phyloP scores from a whole-genome alignment of 23 tunicate species.

The Diplosoma virens region DNA sequence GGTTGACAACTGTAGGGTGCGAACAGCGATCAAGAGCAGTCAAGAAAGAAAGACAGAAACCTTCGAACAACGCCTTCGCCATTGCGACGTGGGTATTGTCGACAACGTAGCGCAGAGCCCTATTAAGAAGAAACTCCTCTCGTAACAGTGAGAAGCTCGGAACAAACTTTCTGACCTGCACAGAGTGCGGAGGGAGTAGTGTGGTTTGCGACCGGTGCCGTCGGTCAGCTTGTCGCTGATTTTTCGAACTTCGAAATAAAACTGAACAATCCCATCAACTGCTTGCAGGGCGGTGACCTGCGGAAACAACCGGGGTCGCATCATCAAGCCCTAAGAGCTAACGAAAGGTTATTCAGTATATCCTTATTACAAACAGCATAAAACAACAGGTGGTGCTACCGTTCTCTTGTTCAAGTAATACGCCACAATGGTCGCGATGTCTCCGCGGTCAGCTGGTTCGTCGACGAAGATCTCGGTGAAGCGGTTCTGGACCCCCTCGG shows the following conservation, averaged over 20 bases:
- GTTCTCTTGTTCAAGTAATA: constrained; percentile 57
- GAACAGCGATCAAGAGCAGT: constrained; percentile 70
- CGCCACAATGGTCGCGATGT: constrained; percentile 63
- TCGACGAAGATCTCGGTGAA: constrained; percentile 87
- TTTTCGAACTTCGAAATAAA: constrained; percentile 57
- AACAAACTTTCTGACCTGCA: constrained; percentile 86
- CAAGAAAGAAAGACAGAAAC: constrained; percentile 66
- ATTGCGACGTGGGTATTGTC: constrained; percentile 61
- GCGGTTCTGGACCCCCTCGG: constrained; percentile 81
- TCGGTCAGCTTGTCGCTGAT: constrained; percentile 27
- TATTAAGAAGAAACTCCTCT: constrained; percentile 12
- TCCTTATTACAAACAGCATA: too few species aligned
- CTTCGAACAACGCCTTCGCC: constrained; percentile 66
- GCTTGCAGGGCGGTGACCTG: constrained; percentile 38
- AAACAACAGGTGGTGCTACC: too few species aligned
- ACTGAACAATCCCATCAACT: constrained; percentile 57
- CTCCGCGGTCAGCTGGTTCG: constrained; percentile 67
- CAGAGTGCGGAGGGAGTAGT: constrained; percentile 78
- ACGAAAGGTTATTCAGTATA: too few species aligned
- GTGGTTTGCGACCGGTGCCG: constrained; percentile 53
- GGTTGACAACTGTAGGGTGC: constrained; percentile 44
- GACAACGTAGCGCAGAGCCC: constrained; percentile 69
- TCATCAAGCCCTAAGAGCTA: too few species aligned
- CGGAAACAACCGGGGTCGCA: too few species aligned
- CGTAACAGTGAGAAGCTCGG: too few species aligned